These are phyloP conservation scores for Platorchestia sp. DNA, from an alignment of 1,140 invertebrate genomes.

Conservation along the genomic window DNA sequence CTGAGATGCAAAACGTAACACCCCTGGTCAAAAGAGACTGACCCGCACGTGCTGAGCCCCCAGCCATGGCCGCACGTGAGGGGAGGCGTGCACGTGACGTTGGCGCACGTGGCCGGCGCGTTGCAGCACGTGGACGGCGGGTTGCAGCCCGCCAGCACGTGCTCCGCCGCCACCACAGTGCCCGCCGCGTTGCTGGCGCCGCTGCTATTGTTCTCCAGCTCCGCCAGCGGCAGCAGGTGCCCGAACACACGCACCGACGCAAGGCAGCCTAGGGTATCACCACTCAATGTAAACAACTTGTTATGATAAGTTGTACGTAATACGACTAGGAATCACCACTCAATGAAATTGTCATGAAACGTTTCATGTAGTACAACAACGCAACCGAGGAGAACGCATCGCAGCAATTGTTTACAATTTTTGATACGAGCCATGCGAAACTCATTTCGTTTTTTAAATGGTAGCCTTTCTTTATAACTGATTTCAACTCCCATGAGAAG, in stretches of 20 bases:
- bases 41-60: slow-evolving; percentile 23
- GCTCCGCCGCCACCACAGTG: not conserved
- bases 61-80: slow-evolving; percentile 27
- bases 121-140: not conserved
- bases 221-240: not conserved
- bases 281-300: not conserved
- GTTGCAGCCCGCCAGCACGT: not conserved
- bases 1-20: no score
- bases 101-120: not conserved
- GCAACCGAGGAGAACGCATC: no score
- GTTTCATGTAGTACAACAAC: no score
- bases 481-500: no score
- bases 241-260: not conserved
- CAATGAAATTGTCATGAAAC: not conserved
- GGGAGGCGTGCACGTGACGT: slow-evolving; percentile 1
- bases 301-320: not conserved
- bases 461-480: no score
- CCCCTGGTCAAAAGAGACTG: not conserved
- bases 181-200: not conserved
- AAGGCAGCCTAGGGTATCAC: not conserved
- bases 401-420: no score
- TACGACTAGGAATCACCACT: not conserved
- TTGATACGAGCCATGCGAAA: no score
- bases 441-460: no score
- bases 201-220: not conserved